Conservation (phyloP, 1,140 invertebrate species). For the Diprion similis region DNA sequence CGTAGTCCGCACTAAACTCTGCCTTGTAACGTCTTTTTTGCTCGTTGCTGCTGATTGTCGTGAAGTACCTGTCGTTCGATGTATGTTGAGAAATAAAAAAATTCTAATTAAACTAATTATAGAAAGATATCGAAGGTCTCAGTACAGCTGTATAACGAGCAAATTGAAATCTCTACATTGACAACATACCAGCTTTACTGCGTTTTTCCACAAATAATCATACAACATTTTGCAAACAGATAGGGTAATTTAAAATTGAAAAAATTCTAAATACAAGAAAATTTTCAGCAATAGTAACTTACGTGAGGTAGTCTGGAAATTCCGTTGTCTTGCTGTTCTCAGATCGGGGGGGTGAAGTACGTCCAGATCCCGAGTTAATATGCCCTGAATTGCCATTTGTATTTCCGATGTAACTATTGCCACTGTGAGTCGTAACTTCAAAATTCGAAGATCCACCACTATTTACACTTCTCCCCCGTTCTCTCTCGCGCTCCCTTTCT, state of each 20-base stretch:
- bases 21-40: conserved; percentile 85
- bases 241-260: background rate
- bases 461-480: conserved; percentile 35
- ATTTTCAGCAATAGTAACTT: conserved; percentile 42
- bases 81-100: too few species aligned
- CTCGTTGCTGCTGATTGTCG: conserved; percentile 74
- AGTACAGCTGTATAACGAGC: too few species aligned
- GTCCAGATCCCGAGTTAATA: conserved; percentile 20
- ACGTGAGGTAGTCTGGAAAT: conserved; percentile 65
- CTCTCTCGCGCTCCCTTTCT: conserved; percentile 36
- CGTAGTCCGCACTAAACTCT: conserved; percentile 86
- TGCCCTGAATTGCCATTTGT: background rate
- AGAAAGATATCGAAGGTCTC: too few species aligned
- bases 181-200: too few species aligned
- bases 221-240: too few species aligned
- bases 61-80: conserved; percentile 72
- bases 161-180: too few species aligned
- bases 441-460: conserved; percentile 22
- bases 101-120: too few species aligned
- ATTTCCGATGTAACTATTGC: conserved; percentile 9
- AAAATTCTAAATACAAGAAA: conserved; percentile 15
- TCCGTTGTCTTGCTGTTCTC: conserved; percentile 42
- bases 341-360: conserved; percentile 21
- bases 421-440: conserved; percentile 12
- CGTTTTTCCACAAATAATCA: too few species aligned